phyloP scores from a whole-genome alignment of 2,797 vertebrate species.

The Bufotes viridis region DNA sequence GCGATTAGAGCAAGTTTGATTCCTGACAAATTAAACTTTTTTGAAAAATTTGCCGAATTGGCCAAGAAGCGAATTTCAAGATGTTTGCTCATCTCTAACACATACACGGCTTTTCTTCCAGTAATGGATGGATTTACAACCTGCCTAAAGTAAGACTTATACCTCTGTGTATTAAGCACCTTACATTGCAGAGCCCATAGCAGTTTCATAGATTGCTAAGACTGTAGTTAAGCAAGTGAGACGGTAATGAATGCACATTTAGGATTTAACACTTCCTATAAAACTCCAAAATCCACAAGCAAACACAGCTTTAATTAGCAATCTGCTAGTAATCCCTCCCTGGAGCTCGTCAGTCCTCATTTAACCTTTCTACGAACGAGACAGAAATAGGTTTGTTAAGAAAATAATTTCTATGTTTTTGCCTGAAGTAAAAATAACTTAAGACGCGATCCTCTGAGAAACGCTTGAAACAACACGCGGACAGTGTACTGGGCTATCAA shows the following conservation, averaged over 20 bases:
- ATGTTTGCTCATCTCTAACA: too few relatives aligned
- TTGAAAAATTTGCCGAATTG: too few relatives aligned
- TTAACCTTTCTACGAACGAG: slow-evolving; percentile 50
- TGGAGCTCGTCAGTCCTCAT: slow-evolving; percentile 45
- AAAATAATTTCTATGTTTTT: slow-evolving; percentile 34
- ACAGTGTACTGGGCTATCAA: not conserved
- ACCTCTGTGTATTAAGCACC: not conserved
- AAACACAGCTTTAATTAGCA: slow-evolving; percentile 58
- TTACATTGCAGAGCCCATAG: slow-evolving; percentile 1
- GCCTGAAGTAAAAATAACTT: not conserved
- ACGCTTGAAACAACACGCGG: not conserved
- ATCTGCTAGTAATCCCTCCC: slow-evolving; percentile 53
- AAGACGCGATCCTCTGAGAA: not conserved
- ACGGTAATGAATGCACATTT: slow-evolving; percentile 43
- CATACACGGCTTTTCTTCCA: not conserved
- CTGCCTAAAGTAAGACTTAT: not conserved
- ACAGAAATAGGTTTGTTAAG: slow-evolving; percentile 31
- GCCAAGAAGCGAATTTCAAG: too few relatives aligned
- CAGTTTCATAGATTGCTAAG: slow-evolving; percentile 16
- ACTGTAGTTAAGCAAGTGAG: slow-evolving; percentile 37
- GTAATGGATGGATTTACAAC: not conserved
- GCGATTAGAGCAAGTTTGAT: too few relatives aligned
- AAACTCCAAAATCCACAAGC: slow-evolving; percentile 50
- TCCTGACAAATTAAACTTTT: too few relatives aligned
- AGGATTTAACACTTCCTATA: slow-evolving; percentile 48